phyloP scores from a whole-genome alignment of 2,888 invertebrate species.

The Cosmopolites sordidus region DNA sequence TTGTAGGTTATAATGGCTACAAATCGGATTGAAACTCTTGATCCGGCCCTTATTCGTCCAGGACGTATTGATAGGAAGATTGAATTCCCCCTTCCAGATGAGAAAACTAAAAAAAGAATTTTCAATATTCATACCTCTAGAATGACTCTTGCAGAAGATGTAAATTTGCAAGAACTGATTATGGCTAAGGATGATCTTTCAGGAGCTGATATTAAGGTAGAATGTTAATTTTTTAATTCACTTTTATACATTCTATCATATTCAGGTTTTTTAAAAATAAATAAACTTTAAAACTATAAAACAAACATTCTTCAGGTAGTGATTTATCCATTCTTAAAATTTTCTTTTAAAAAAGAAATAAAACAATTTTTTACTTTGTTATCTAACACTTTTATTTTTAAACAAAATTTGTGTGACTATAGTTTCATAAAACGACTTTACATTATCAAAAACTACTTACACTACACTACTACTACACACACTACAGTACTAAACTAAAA shows the following conservation, averaged over 20 bases:
- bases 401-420: no score
- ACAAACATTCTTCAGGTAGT: no score
- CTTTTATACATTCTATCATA: background rate
- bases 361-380: no score
- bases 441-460: no score
- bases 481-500: no score
- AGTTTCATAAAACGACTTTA: no score
- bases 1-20: slow-evolving; percentile 91
- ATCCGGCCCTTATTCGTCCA: slow-evolving; percentile 96
- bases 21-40: slow-evolving; percentile 96
- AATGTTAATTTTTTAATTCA: background rate
- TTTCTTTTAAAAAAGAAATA: no score
- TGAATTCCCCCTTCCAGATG: slow-evolving; percentile 98
- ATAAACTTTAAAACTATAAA: no score
- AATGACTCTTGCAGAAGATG: slow-evolving; percentile 97
- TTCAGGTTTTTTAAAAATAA: no score
- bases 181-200: slow-evolving; percentile 99
- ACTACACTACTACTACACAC: no score
- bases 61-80: slow-evolving; percentile 99
- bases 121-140: slow-evolving; percentile 98
- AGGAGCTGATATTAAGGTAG: slow-evolving; percentile 90
- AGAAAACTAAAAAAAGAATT: slow-evolving; percentile 95
- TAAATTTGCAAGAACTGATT: slow-evolving; percentile 91
- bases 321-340: no score
- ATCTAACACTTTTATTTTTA: no score